A percentile compares a stretch with the other conserved stretches of the same genome.
These are phyloP conservation scores for Conopomorpha cramerella DNA, from an alignment of 1,140 invertebrate genomes.

Conservation along the genomic window DNA sequence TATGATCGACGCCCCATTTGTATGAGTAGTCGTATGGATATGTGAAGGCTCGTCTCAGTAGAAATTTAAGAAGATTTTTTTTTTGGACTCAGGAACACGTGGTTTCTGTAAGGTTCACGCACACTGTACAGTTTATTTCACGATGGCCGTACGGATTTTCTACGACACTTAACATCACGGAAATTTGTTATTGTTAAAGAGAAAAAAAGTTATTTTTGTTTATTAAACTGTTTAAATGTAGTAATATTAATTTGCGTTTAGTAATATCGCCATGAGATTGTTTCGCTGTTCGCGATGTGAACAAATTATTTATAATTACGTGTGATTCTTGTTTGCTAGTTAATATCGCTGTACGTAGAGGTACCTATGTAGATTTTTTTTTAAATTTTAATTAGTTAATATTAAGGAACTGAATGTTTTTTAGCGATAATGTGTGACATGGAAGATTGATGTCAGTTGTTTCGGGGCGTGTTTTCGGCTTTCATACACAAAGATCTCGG, in stretches of 20 bases:
- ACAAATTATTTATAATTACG: slow-evolving; percentile 48
- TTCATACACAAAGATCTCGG: not conserved
- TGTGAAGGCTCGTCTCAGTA: not conserved
- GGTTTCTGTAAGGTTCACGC: no score
- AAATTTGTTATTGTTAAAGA: not conserved
- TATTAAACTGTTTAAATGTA: not conserved
- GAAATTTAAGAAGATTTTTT: not conserved
- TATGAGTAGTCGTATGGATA: no score
- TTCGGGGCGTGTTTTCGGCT: not conserved
- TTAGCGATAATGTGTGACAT: slow-evolving; percentile 10
- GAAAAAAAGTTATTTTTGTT: not conserved
- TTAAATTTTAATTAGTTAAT: slow-evolving; percentile 12
- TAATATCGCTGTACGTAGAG: slow-evolving; percentile 25
- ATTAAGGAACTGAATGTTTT: slow-evolving; percentile 12
- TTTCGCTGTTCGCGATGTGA: slow-evolving; percentile 30
- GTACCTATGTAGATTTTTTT: slow-evolving; percentile 10
- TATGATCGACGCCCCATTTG: no score
- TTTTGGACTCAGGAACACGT: no score
- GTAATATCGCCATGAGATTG: slow-evolving; percentile 37
- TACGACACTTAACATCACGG: not conserved
- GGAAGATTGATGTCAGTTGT: slow-evolving; percentile 19
- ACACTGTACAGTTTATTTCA: no score
- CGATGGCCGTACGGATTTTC: no score
- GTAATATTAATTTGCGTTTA: no score
- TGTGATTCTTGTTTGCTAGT: slow-evolving; percentile 47